Percentiles rank a stretch among this genome's conserved stretches.
Evolutionary conservation across 2,888 invertebrate genomes (phyloP).

Genomic region (Kuschelorhynchus macadamiae): DNA sequence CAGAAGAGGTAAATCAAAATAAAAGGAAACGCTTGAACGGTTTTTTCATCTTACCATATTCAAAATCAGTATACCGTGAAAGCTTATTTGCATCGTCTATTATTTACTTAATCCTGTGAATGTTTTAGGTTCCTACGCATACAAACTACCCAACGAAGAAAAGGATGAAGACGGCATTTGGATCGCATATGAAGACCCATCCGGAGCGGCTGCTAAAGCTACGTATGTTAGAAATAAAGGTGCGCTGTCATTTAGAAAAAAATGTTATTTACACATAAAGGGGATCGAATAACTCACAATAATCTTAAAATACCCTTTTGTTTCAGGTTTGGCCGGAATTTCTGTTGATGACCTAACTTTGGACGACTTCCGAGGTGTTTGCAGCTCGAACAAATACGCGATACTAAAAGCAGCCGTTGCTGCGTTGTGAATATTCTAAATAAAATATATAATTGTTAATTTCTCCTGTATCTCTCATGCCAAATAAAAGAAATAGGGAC

Average conservation of each 20-base stretch:
- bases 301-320: too few relatives aligned
- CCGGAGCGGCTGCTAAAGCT: slow-evolving; percentile 83
- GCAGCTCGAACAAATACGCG: slow-evolving; percentile 81
- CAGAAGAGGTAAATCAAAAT: slow-evolving; percentile 73
- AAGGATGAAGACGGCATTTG: slow-evolving; percentile 79
- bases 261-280: too few relatives aligned
- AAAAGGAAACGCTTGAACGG: too few relatives aligned
- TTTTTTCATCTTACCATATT: too few relatives aligned
- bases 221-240: slow-evolving; percentile 77
- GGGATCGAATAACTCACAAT: too few relatives aligned
- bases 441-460: slow-evolving; percentile 1
- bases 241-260: too few relatives aligned
- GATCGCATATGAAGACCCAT: slow-evolving; percentile 86
- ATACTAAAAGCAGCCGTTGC: slow-evolving; percentile 76
- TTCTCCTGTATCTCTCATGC: background rate
- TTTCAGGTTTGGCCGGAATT: slow-evolving; percentile 77
- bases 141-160: slow-evolving; percentile 76
- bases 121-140: slow-evolving; percentile 79
- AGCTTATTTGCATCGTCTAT: too few relatives aligned
- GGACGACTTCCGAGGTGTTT: slow-evolving; percentile 85
- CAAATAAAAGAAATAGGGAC: too few relatives aligned
- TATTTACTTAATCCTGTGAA: too few relatives aligned
- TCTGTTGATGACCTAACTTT: slow-evolving; percentile 80
- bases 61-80: too few relatives aligned
- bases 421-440: slow-evolving; percentile 57